These are phyloP conservation scores for Dynastes hyllus DNA, from an alignment of 2,888 invertebrate species.

Conservation along the genomic window DNA sequence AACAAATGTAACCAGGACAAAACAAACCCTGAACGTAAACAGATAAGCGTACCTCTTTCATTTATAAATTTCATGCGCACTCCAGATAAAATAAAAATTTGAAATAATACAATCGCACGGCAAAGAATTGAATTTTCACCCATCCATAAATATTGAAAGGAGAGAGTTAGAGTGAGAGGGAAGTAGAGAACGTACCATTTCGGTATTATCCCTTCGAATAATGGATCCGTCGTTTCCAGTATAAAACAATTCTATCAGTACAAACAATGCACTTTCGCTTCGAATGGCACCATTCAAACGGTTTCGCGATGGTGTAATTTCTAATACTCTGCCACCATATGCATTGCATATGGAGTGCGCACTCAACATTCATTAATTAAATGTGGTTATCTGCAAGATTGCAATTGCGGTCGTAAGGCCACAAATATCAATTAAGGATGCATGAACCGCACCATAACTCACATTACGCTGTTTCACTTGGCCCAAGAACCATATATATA, in stretches of 20 bases:
- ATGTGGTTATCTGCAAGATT: constrained; percentile 72
- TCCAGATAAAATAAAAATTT: constrained; percentile 36
- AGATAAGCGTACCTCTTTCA: constrained; percentile 1
- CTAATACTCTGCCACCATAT: constrained; percentile 39
- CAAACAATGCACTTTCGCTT: constrained; percentile 59
- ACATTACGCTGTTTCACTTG: constrained; percentile 65
- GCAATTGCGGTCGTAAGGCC: constrained; percentile 70
- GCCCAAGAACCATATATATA: constrained; percentile 53
- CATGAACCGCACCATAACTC: constrained; percentile 68
- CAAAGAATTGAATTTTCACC: constrained; percentile 36
- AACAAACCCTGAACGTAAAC: background rate
- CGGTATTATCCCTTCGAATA: constrained; percentile 41
- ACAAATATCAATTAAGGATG: constrained; percentile 72
- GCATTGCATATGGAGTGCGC: constrained; percentile 61
- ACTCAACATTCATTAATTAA: constrained; percentile 69
- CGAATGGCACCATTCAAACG: constrained; percentile 53
- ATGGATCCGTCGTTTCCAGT: constrained; percentile 41
- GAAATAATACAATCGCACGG: constrained; percentile 14
- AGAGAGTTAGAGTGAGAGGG: background rate
- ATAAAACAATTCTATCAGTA: constrained; percentile 59
- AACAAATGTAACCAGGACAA: background rate
- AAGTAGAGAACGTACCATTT: constrained; percentile 23
- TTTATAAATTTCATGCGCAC: constrained; percentile 17
- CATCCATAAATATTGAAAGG: constrained; percentile 24
- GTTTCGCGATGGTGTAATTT: constrained; percentile 43